Base-by-base conservation (phyloP, 2,888 invertebrate species). In the Cinara cedri region DNA sequence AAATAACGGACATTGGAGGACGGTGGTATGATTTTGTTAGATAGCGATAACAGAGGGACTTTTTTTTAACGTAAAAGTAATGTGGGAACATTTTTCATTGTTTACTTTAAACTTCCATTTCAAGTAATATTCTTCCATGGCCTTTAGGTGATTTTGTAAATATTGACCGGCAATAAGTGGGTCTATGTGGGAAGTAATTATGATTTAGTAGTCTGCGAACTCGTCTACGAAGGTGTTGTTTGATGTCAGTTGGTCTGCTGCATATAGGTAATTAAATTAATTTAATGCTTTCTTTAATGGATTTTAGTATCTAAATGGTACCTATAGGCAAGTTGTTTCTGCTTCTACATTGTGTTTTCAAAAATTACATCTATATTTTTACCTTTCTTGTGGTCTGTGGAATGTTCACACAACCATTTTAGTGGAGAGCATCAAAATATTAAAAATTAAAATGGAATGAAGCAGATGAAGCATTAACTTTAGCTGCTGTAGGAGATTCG, bases 81-180 rank as follows among this genome's bases (percentile, higher is more conserved):
- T 57, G 21, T 24, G 11, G 21, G 8, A 24, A 13, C 4, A 24
- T 0, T 14, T 51, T 42, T 84, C 54, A n/a, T 24, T 62, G 16
- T 44, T 68, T 60, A 60, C n/a, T 24, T 68, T 57, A 14, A 55
- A 51, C 54, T 63, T 13, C 19, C 6, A 21, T 21, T 63, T 44
- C 1, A 1, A 42, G 19, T 63, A 63, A 6, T 1, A 19, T 19
- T 13, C 42, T 63, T 44, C 11, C 6, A 19, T 63, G 13, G 6
- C 10, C 19, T 63, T 1, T 13, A 44, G 42, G 19, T 62, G 10
- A 16, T n/a, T 16, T n/a, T 62, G 1, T 8, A 63, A 1, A 6
- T 4, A 26, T 19, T 63, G 19, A 19, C 8, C 21, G 21, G 10
- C 3, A n/a, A 1, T 34, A 26, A 19, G 10, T 26, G 16, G 13